These are phyloP conservation scores for Daboia siamensis DNA, from an alignment of 2,113 vertebrate genomes.

Conservation along the genomic window DNA sequence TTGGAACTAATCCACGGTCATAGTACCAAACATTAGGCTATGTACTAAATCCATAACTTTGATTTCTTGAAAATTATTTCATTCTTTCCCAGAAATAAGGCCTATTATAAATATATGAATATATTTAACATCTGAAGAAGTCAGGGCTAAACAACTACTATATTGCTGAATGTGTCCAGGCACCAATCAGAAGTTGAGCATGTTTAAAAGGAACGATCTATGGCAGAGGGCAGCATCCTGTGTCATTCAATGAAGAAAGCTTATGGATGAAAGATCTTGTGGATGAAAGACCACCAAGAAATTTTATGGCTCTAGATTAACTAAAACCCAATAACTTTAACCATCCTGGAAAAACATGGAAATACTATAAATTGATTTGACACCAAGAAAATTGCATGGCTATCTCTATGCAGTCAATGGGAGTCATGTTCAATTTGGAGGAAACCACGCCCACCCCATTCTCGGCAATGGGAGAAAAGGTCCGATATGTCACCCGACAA, in stretches of 20 bases:
- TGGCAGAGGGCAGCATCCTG: not conserved
- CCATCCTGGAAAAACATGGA: not conserved
- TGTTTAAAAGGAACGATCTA: not conserved
- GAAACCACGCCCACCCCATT: no score
- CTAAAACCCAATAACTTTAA: not conserved
- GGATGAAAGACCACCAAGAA: not conserved
- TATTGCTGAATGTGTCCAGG: not conserved
- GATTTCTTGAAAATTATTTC: not conserved
- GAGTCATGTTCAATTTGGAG: not conserved
- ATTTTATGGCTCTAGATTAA: not conserved
- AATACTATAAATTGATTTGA: no score
- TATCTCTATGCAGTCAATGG: not conserved
- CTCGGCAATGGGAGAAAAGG: no score
- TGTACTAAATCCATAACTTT: not conserved
- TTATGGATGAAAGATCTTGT: not conserved
- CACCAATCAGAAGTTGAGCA: not conserved
- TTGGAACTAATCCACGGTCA: not conserved
- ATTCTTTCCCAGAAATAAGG: not conserved
- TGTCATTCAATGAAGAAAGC: not conserved
- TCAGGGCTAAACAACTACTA: not conserved
- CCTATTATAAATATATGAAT: not conserved
- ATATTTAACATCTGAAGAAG: not conserved
- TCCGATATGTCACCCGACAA: no score
- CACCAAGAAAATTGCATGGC: not conserved
- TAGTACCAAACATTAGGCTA: not conserved